phyloP scores from a whole-genome alignment of 2,113 vertebrate genomes.

The Progne subis region DNA sequence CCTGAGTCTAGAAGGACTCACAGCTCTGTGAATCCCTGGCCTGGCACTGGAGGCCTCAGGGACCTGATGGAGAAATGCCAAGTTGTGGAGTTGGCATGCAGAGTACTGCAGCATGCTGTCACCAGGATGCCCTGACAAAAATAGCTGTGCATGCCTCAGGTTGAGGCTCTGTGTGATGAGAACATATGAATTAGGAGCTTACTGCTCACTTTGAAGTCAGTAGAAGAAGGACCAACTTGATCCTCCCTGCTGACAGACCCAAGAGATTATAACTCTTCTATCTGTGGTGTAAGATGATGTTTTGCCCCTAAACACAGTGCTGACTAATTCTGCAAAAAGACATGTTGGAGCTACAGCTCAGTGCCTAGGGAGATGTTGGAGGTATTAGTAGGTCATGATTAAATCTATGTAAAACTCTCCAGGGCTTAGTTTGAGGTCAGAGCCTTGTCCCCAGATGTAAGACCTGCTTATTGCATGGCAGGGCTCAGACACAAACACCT shows the following conservation, averaged over 20 bases:
- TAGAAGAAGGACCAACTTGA: not conserved
- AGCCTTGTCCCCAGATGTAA: not conserved
- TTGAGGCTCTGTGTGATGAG: not conserved
- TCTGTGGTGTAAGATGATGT: not conserved
- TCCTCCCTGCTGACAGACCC: not conserved
- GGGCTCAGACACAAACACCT: not conserved
- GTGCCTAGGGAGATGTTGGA: not conserved
- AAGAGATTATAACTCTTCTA: not conserved
- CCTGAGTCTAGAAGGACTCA: not conserved
- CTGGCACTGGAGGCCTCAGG: not conserved
- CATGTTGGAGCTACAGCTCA: not conserved
- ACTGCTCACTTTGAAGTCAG: not conserved
- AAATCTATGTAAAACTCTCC: not conserved
- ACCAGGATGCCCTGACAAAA: not conserved
- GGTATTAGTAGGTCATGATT: not conserved
- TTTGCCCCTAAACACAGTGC: not conserved
- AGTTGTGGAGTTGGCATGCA: not conserved
- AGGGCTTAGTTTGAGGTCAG: not conserved
- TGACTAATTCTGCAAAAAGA: not conserved
- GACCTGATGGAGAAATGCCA: not conserved
- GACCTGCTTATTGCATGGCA: fast-evolving
- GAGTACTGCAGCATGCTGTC: not conserved
- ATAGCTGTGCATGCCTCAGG: not conserved
- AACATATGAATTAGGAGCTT: not conserved
- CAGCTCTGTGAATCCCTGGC: not conserved